Evolutionary conservation across 2,888 invertebrate genomes (phyloP).

Genomic region (Brachycybe producta): DNA sequence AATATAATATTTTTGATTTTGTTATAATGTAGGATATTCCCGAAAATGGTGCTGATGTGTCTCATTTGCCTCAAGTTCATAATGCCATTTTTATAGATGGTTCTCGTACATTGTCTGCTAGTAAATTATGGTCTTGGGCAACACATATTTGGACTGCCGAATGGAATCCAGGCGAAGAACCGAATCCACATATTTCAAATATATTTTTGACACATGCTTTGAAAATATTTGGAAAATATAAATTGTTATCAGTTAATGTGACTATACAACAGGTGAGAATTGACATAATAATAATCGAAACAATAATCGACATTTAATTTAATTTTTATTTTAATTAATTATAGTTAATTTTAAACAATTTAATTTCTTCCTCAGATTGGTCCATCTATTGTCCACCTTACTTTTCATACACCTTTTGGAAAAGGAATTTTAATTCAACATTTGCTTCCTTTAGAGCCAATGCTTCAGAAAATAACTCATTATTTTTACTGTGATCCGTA

Average conservation of each 20-base stretch:
- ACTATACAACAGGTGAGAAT: constrained; percentile 48
- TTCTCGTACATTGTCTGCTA: constrained; percentile 32
- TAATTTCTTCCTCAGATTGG: constrained; percentile 42
- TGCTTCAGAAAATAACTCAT: constrained; percentile 7
- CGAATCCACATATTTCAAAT: constrained; percentile 46
- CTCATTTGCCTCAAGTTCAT: constrained; percentile 66
- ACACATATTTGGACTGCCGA: constrained; percentile 48
- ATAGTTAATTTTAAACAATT: background rate
- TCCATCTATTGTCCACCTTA: constrained; percentile 61
- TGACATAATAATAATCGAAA: background rate
- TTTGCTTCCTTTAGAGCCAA: constrained; percentile 6
- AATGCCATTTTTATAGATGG: constrained; percentile 45
- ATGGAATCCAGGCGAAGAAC: constrained; percentile 37
- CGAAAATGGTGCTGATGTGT: constrained; percentile 76
- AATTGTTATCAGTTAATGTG: constrained; percentile 47
- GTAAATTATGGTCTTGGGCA: constrained; percentile 35
- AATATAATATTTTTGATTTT: background rate
- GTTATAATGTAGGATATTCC: constrained; percentile 59
- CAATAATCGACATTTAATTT: background rate
- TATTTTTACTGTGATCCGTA: background rate
- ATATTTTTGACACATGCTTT: constrained; percentile 52
- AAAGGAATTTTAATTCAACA: constrained; percentile 3
- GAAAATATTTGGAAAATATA: constrained; percentile 44
- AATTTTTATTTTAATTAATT: background rate
- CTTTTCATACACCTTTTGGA: constrained; percentile 42